Evolutionary conservation across 2,888 invertebrate genomes (phyloP), one percentile per base, ranked within the genome.

Genomic region (Diarsia dahlii): DNA sequence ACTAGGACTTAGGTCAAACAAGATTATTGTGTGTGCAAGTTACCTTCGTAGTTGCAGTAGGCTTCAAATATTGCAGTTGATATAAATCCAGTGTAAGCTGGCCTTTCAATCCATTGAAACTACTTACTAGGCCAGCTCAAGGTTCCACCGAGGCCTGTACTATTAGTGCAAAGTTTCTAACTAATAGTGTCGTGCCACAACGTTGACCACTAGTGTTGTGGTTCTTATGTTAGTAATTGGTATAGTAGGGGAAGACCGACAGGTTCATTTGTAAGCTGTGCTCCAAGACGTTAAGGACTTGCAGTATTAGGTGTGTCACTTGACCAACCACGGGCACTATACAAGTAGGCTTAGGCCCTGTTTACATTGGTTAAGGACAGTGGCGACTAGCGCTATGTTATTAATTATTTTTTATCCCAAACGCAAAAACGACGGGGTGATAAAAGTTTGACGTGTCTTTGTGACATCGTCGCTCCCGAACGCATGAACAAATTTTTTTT

Each of bases 171-270:
- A 8, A 4, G 9, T 10, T 39, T 10, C 52, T 23, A 46, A 54
- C 39, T 69, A 78, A 76, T 76, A 62, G 70, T 65, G 39, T 34
- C n/a, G 18, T 56, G 62, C 56, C 65, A 54, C 50, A 72, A 28
- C 20, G 75, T 71, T 45, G 50, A 65, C 74, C 76, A 64, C 65
- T 56, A 64, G 69, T 65, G 69, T 71, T 73, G 64, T 60, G 48
- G 69, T 63, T 23, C 48, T 58, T 50, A 58, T 48, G 62, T 75
- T 52, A 76, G 73, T 75, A 77, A 85, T 79, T 75, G 74, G 64
- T 71, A 48, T 52, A 39, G 64, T 54, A 39, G 50, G 18, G 34
- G 46, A 2, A 68, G 50, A 60, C 72, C 45, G 76, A 64, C 73
- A 15, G 62, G 63, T 65, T 39, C 70, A 76, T 79, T 82, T 71